Percentiles rank a stretch among this genome's conserved stretches.
phyloP scores from a whole-genome alignment of 2,113 vertebrate genomes.

The Brachypteracias leptosomus region DNA sequence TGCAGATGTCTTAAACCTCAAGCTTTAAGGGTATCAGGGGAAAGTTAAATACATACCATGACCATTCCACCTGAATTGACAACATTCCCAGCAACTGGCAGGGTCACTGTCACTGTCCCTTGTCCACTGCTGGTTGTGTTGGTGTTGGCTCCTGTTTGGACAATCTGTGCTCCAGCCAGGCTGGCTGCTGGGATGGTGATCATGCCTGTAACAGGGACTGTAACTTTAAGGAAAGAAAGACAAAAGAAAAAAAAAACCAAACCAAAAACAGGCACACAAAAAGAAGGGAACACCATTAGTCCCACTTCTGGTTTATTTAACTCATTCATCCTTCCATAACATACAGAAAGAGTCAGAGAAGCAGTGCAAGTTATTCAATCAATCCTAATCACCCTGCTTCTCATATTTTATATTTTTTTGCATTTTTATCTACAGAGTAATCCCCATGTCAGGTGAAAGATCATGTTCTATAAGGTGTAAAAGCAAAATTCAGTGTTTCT shows the following conservation, averaged over 20 bases:
- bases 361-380: neutral
- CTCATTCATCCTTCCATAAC: conserved; percentile 34
- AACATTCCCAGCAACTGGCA: conserved; percentile 95
- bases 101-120: conserved; percentile 96
- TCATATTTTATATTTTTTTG: neutral
- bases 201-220: conserved; percentile 92
- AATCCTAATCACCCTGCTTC: neutral
- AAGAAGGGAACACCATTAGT: conserved; percentile 79
- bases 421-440: neutral
- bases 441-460: neutral
- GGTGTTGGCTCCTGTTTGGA: conserved; percentile 92
- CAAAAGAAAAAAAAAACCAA: neutral
- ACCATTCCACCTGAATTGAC: conserved; percentile 99
- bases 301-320: conserved; percentile 63
- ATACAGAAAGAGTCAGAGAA: neutral
- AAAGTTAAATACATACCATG: conserved; percentile 85
- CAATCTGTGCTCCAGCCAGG: conserved; percentile 95
- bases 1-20: neutral
- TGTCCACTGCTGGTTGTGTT: conserved; percentile 95
- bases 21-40: neutral
- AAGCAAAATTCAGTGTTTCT: neutral
- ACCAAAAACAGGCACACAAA: conserved; percentile 72
- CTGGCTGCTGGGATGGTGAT: conserved; percentile 98
- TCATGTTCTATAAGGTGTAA: rapidly evolving
- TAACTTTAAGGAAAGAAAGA: conserved; percentile 77